These are phyloP conservation scores for Caenorhabditis panamensis DNA, from an alignment of 2,888 invertebrate species.

Conservation along the genomic window DNA sequence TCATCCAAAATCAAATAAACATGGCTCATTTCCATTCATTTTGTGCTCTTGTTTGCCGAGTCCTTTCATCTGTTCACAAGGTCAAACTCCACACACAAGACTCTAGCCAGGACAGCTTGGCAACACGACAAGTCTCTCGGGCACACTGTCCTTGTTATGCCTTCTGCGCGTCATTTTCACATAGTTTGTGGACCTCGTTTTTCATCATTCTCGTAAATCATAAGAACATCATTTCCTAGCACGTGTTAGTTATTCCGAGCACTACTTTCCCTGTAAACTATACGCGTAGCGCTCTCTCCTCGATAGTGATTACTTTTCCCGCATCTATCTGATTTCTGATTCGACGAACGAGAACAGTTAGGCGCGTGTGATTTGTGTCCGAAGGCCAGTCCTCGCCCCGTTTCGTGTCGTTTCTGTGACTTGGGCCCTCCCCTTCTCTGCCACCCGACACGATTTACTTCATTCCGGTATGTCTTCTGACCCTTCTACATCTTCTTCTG, in stretches of 20 bases:
- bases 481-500: constrained; percentile 32
- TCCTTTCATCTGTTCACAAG: neutral
- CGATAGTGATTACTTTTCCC: neutral
- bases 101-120: neutral
- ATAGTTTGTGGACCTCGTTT: neutral
- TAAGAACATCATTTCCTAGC: too few species aligned
- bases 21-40: neutral
- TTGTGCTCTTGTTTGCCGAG: neutral
- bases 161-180: neutral
- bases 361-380: constrained; percentile 50
- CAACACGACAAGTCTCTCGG: neutral
- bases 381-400: constrained; percentile 7
- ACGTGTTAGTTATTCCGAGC: neutral
- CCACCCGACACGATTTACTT: constrained; percentile 2
- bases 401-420: constrained; percentile 33
- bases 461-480: constrained; percentile 40
- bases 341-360: constrained; percentile 44
- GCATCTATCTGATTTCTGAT: constrained; percentile 30
- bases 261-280: neutral
- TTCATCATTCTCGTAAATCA: neutral
- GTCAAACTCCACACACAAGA: neutral
- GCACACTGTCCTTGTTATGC: neutral
- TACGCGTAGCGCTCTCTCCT: neutral
- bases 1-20: neutral
- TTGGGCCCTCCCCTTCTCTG: neutral